phyloP scores from a whole-genome alignment of 2,888 invertebrate genomes.

The Ophion ellenae region DNA sequence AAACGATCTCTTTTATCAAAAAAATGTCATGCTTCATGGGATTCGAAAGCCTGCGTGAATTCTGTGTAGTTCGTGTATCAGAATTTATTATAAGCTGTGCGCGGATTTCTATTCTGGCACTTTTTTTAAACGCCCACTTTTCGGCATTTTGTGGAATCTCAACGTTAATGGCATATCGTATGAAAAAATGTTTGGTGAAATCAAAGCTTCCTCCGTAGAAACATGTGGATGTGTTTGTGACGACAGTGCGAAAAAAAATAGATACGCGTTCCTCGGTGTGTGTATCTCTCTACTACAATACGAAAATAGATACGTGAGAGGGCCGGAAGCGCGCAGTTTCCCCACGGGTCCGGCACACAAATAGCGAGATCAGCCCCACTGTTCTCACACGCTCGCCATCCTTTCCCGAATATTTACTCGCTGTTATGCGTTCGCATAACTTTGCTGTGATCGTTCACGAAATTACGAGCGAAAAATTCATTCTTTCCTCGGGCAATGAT shows the following conservation, averaged over 20 bases:
- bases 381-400: conserved; percentile 69
- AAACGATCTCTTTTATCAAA: too few species aligned
- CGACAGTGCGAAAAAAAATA: conserved; percentile 52
- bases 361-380: conserved; percentile 71
- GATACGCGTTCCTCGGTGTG: conserved; percentile 15
- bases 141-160: neutral
- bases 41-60: too few species aligned
- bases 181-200: neutral
- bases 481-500: conserved; percentile 1
- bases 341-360: conserved; percentile 75
- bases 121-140: too few species aligned
- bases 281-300: conserved; percentile 48
- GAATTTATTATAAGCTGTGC: too few species aligned
- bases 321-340: conserved; percentile 76
- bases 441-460: conserved; percentile 15
- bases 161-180: too few species aligned
- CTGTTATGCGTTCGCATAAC: conserved; percentile 60
- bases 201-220: neutral
- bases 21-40: too few species aligned
- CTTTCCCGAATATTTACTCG: conserved; percentile 21
- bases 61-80: too few species aligned
- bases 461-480: conserved; percentile 15
- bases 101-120: too few species aligned
- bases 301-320: conserved; percentile 73
- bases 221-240: neutral